Evolutionary conservation across 2,888 invertebrate genomes (phyloP), one percentile per base, ranked within the genome.

Genomic region (Phyllotreta striolata): DNA sequence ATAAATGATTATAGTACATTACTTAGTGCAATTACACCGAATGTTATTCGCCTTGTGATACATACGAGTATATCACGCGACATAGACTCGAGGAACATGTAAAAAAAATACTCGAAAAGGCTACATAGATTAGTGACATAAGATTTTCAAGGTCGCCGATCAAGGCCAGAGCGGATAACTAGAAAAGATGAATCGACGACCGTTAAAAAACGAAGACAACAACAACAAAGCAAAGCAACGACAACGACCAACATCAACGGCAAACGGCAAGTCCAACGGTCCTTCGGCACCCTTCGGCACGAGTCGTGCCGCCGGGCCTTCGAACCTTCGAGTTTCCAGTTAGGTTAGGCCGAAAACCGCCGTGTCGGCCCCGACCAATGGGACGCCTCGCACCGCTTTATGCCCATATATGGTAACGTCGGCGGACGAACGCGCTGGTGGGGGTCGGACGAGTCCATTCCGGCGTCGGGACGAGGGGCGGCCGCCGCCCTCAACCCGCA

Each of bases 361-460:
- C 71, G 67, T 67, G 67, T 24, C 24, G 24, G 67, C 62, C 51
- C 34, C 69, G 63, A 70, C 90, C 91, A 91, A 91, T 91, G 85
- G 84, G 81, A 82, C 79, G 74, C 77, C 85, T 78, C 83, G 79
- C 84, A 86, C 86, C 86, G 86, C 87, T 88, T 86, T 87, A 89
- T 90, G 89, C 87, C 91, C 90, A 89, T 90, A 90, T 90, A 90
- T 88, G 91, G 91, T 88, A 87, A 88, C 85, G 85, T 86, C 78
- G 85, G 85, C 87, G 84, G 86, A 84, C 84, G 84, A 80, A 81
- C 79, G 80, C 83, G 83, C 84, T 82, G 83, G 81, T 84, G 80
- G 74, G 82, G 24, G n/a, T 3, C 24, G 24, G 52, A 39, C 38
- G 38, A 52, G 52, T 52, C 52, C 52, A 52, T 52, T 52, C 12